Evolutionary conservation across 2,113 vertebrate genomes (phyloP), one percentile per base, ranked within the genome.

Genomic region (Chroicocephalus ridibundus): DNA sequence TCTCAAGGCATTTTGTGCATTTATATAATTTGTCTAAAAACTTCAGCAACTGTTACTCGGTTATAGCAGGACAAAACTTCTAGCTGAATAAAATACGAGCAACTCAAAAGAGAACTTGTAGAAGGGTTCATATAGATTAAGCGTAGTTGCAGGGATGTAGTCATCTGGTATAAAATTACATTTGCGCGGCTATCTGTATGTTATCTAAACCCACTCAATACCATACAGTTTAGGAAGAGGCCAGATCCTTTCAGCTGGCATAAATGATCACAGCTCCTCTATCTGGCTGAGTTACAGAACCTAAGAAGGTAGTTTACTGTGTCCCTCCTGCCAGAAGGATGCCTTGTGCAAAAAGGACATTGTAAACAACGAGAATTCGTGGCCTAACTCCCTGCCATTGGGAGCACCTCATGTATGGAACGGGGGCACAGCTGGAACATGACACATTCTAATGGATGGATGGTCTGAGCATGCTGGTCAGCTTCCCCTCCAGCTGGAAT

Each of bases 151-250:
- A 80, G 79, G 49, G 69, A 54, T 19, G 26, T 29, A 78, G 47
- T 80, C 29, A 44, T 58, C 38, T 66, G 68, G 15, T 47, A 62
- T 21, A 25, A 79, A 72, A 82, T 40, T 24, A 44, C 88, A 27
- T 1, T 55, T 76, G 26, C 47, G 31, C 2, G 2, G 29, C 22
- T 42, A 3, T 38, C 32, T 6, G 0, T 42, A 15, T 1, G 0
- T 65, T 86, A 34, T 16, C 65, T 72, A 74, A 87, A 77, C 26
- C n/a, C 13, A 7, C 34, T 54, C 55, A 38, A 25, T 19, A 27
- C 68, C n/a, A 25, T 10, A 17, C 8, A 58, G 17, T 66, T 86
- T 71, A 82, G 49, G 51, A 86, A 61, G 55, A 71, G 38, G 46
- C 38, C 66, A 82, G 15, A 83, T 49, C 75, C 44, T 72, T 64